Conservation (phyloP, 2,888 invertebrate genomes). For the Podabrus alpinus region DNA sequence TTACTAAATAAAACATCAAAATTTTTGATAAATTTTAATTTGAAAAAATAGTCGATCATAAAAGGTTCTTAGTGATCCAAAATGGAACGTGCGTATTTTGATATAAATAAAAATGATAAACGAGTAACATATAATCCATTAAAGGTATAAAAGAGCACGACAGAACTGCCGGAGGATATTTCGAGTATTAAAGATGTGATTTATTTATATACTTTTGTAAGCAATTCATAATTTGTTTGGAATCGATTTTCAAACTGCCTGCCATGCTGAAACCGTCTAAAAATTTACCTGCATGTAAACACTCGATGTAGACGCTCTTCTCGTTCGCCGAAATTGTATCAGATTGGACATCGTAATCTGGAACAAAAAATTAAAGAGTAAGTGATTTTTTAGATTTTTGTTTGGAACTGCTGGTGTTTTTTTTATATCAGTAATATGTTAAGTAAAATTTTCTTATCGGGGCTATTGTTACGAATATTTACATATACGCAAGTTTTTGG, state of each 20-base stretch:
- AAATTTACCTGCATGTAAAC: constrained; percentile 43
- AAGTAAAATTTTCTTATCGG: background rate
- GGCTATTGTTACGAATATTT: background rate
- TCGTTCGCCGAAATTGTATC: constrained; percentile 39
- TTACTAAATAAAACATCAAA: background rate
- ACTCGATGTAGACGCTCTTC: constrained; percentile 40
- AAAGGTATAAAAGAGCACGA: constrained; percentile 10
- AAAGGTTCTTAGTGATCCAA: background rate
- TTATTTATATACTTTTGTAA: constrained; percentile 13
- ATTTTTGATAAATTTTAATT: background rate
- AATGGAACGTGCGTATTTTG: background rate
- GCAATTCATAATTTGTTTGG: constrained; percentile 5
- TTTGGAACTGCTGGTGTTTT: background rate
- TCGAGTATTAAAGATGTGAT: constrained; percentile 10
- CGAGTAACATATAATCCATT: constrained; percentile 16
- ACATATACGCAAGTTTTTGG: background rate
- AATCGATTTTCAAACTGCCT: background rate
- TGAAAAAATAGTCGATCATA: background rate
- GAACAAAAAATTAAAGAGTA: background rate
- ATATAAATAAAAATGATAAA: constrained; percentile 16
- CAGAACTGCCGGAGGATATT: constrained; percentile 14
- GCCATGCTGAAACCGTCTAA: background rate
- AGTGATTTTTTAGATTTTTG: background rate
- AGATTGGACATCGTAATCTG: constrained; percentile 38
- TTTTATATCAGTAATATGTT: background rate